Conservation (phyloP, 2,113 vertebrate species). For the Sebastes fasciatus region DNA sequence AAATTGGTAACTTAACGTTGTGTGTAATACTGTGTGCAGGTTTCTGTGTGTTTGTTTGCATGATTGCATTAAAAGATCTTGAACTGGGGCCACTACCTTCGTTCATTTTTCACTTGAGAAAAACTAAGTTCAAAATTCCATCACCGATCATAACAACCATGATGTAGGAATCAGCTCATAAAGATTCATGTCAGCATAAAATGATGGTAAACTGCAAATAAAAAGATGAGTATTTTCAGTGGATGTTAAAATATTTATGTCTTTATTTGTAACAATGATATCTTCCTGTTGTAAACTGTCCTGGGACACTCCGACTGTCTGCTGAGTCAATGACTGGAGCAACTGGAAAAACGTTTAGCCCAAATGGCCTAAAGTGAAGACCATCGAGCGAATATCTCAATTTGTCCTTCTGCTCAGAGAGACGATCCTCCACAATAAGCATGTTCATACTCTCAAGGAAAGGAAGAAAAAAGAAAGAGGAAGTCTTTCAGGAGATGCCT, state of each 20-base stretch:
- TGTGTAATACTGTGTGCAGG: not conserved
- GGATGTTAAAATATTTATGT: constrained; percentile 39
- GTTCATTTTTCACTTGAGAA: not conserved
- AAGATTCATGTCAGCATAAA: constrained; percentile 3
- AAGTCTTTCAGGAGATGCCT: not conserved
- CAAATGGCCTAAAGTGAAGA: constrained; percentile 31
- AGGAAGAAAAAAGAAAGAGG: too few species aligned
- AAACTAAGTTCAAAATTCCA: not conserved
- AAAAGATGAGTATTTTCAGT: not conserved
- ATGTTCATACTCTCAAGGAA: too few species aligned
- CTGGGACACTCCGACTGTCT: constrained; percentile 42
- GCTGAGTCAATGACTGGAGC: constrained; percentile 54
- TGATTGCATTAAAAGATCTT: not conserved
- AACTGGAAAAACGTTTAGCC: constrained; percentile 66
- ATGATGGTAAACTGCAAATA: not conserved
- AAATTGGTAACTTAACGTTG: too few species aligned
- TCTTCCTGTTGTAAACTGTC: constrained; percentile 26
- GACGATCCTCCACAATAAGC: not conserved
- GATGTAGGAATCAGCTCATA: not conserved
- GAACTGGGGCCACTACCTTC: not conserved
- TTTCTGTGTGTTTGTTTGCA: not conserved
- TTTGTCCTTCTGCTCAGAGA: constrained; percentile 25
- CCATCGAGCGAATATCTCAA: constrained; percentile 27
- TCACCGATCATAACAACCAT: not conserved
- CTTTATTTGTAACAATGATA: constrained; percentile 11